Percentiles rank a stretch among this genome's conserved stretches.
Conservation (phyloP, 2,797 vertebrate genomes). For the Telmatherina bonti region DNA sequence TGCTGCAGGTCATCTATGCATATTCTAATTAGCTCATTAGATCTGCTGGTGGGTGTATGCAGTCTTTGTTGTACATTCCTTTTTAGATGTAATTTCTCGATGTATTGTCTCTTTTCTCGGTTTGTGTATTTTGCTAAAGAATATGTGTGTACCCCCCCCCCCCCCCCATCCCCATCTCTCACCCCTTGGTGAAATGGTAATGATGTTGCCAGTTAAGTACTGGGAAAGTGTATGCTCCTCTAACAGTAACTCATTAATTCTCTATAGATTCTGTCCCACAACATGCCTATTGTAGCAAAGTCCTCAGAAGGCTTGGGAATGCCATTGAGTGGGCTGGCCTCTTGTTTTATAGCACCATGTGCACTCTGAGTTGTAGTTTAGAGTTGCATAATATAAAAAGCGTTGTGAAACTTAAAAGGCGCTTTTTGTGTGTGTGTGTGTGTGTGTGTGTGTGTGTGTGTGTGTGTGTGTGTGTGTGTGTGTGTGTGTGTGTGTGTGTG, state of each 20-base stretch:
- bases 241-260: slow-evolving; percentile 85
- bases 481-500: slow-evolving; percentile 18
- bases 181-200: slow-evolving; percentile 66
- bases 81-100: slow-evolving; percentile 43
- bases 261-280: slow-evolving; percentile 78
- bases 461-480: slow-evolving; percentile 18
- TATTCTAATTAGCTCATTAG: slow-evolving; percentile 44
- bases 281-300: slow-evolving; percentile 78
- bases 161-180: slow-evolving; percentile 18
- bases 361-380: slow-evolving; percentile 51
- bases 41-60: slow-evolving; percentile 9
- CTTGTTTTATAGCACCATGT: slow-evolving; percentile 74
- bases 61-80: slow-evolving; percentile 19
- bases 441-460: slow-evolving; percentile 16
- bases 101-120: slow-evolving; percentile 46
- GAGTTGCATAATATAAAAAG: slow-evolving; percentile 45
- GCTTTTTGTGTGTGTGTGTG: not conserved
- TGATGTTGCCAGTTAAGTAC: slow-evolving; percentile 72
- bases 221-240: slow-evolving; percentile 73
- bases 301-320: slow-evolving; percentile 82
- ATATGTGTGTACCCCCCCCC: slow-evolving; percentile 48
- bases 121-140: slow-evolving; percentile 55
- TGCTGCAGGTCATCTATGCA: not conserved
- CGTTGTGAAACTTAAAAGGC: slow-evolving; percentile 38
- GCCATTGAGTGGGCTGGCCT: slow-evolving; percentile 77